Evolutionary conservation across 2,888 invertebrate genomes (phyloP).

Genomic region (Molanna angustata): DNA sequence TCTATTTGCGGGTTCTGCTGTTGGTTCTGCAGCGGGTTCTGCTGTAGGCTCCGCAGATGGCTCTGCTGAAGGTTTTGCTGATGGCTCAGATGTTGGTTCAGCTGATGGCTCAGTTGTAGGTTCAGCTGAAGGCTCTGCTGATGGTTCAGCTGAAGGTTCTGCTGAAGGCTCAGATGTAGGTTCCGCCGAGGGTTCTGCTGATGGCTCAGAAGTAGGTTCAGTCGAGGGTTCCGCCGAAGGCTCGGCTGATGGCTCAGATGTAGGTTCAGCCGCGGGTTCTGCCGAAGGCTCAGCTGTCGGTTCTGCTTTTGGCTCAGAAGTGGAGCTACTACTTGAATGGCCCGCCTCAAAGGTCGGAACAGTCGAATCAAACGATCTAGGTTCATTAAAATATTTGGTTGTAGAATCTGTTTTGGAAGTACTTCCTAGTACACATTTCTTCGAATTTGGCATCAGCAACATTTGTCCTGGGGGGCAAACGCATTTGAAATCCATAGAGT

Average conservation of each 20-base stretch:
- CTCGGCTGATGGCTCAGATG: slow-evolving; percentile 33
- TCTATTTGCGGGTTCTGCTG: slow-evolving; percentile 36
- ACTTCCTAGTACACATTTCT: neutral
- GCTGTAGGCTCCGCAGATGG: slow-evolving; percentile 35
- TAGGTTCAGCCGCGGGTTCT: slow-evolving; percentile 39
- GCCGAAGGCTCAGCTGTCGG: slow-evolving; percentile 19
- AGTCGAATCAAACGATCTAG: slow-evolving; percentile 33
- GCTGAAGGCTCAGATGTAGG: slow-evolving; percentile 35
- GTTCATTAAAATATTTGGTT: slow-evolving; percentile 32
- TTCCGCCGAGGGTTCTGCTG: slow-evolving; percentile 28
- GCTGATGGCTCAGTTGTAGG: slow-evolving; percentile 38
- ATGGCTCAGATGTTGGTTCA: slow-evolving; percentile 30
- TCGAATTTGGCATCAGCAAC: slow-evolving; percentile 26
- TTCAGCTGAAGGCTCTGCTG: slow-evolving; percentile 34
- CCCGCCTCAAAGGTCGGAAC: slow-evolving; percentile 37
- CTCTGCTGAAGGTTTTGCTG: slow-evolving; percentile 27
- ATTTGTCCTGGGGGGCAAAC: slow-evolving; percentile 59
- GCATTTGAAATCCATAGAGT: slow-evolving; percentile 61
- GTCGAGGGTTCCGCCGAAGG: slow-evolving; percentile 33
- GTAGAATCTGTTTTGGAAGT: slow-evolving; percentile 1
- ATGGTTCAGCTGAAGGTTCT: slow-evolving; percentile 34
- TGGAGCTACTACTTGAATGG: too few relatives aligned
- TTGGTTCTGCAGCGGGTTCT: slow-evolving; percentile 33
- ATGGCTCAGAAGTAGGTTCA: slow-evolving; percentile 22
- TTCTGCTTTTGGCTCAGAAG: slow-evolving; percentile 20